Percentiles rank a stretch among this genome's conserved stretches.
Conservation (phyloP, 2,113 vertebrate species). For the Thunnus maccoyii region DNA sequence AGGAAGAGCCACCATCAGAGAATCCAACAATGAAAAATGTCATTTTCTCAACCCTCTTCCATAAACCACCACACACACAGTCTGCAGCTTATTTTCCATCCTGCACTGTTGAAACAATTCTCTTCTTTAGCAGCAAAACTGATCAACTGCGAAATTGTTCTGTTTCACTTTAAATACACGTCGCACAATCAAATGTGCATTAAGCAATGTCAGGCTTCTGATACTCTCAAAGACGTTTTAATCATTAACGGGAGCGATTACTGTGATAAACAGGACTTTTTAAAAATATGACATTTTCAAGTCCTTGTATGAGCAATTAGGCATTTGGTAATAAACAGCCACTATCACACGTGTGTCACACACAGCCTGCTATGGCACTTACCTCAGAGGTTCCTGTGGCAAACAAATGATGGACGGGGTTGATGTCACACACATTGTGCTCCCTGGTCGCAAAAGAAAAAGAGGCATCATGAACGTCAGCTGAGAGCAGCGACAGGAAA, state of each 20-base stretch:
- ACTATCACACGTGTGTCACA: not conserved
- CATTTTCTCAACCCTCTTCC: too few species aligned
- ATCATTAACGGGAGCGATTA: not conserved
- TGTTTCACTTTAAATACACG: too few species aligned
- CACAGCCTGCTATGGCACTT: slow-evolving; percentile 33
- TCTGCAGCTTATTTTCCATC: too few species aligned
- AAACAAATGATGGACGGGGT: slow-evolving; percentile 92
- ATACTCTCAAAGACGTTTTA: not conserved
- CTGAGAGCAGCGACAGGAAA: not conserved
- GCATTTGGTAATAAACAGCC: not conserved
- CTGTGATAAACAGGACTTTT: too few species aligned
- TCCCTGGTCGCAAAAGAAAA: slow-evolving; percentile 82
- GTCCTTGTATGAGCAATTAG: too few species aligned
- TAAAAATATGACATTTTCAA: too few species aligned
- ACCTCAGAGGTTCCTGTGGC: slow-evolving; percentile 94
- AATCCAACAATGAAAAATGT: not conserved
- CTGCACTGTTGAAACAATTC: too few species aligned
- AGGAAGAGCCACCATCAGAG: not conserved
- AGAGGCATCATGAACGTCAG: not conserved
- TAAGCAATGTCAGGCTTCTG: too few species aligned
- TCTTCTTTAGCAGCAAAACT: too few species aligned
- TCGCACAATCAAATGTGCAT: too few species aligned
- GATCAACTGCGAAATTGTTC: too few species aligned
- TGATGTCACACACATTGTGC: slow-evolving; percentile 95
- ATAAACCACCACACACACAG: too few species aligned